phyloP scores from a whole-genome alignment of 2,888 invertebrate genomes.

The Cancer borealis region DNA sequence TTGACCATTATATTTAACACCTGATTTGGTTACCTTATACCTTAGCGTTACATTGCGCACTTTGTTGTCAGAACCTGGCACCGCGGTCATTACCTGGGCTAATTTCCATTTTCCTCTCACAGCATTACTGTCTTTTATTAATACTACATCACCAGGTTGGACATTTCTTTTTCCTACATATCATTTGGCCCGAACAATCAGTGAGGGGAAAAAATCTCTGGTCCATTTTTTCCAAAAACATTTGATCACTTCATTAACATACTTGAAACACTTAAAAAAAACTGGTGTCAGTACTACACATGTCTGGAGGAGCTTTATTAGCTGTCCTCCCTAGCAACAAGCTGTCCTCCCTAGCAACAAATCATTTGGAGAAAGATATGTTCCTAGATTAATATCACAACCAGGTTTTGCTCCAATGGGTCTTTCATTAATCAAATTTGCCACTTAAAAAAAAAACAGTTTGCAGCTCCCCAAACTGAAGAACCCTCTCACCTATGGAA shows the following conservation, averaged over 20 bases:
- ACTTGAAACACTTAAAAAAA: too few relatives aligned
- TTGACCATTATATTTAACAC: not conserved
- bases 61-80: not conserved
- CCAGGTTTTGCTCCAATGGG: too few relatives aligned
- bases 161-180: not conserved
- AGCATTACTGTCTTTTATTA: not conserved
- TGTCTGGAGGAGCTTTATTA: too few relatives aligned
- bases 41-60: not conserved
- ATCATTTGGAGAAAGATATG: constrained; percentile 42
- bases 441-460: constrained; percentile 17
- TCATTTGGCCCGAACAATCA: not conserved
- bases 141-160: not conserved
- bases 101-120: not conserved
- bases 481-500: not conserved
- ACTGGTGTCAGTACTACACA: too few relatives aligned
- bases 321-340: not conserved
- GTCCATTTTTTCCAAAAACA: not conserved
- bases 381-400: not conserved
- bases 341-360: not conserved
- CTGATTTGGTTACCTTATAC: not conserved
- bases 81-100: not conserved
- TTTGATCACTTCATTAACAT: not conserved
- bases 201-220: not conserved
- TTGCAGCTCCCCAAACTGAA: constrained; percentile 43
- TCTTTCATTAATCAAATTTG: constrained; percentile 50